Percentiles rank a stretch among this genome's conserved stretches.
These are phyloP conservation scores for Parapsyche elsis DNA, from an alignment of 1,140 invertebrate genomes.

Conservation along the genomic window DNA sequence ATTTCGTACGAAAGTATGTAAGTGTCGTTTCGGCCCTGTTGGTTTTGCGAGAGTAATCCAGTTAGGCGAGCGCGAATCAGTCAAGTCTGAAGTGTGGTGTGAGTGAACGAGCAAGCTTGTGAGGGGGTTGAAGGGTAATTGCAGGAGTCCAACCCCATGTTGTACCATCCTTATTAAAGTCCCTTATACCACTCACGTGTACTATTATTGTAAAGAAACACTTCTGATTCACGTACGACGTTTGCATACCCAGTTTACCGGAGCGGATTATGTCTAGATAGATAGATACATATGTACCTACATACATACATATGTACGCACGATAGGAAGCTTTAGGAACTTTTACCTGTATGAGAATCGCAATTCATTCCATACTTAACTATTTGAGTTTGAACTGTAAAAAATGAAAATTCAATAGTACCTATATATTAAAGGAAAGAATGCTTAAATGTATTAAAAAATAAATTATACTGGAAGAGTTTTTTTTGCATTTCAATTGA, in stretches of 20 bases:
- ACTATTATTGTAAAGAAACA: not conserved
- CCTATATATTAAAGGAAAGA: too few species aligned
- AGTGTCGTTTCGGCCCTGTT: slow-evolving; percentile 5
- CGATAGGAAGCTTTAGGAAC: too few species aligned
- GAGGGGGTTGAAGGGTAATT: slow-evolving; percentile 25
- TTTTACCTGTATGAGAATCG: too few species aligned
- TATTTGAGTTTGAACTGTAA: too few species aligned
- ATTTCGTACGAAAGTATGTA: too few species aligned
- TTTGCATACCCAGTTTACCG: too few species aligned
- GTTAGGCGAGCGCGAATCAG: slow-evolving; percentile 48
- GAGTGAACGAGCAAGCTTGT: slow-evolving; percentile 42
- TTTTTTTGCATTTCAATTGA: not conserved
- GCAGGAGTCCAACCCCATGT: not conserved
- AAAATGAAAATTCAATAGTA: too few species aligned
- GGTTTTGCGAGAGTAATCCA: slow-evolving; percentile 40
- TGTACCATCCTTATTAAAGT: not conserved
- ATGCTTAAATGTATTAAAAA: too few species aligned
- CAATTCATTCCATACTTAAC: too few species aligned
- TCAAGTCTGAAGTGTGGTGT: slow-evolving; percentile 50
- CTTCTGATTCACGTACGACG: too few species aligned
- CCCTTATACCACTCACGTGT: not conserved
- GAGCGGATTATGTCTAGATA: too few species aligned
- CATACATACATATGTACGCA: not conserved
- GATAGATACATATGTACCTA: too few species aligned
- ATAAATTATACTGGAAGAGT: not conserved